Evolutionary conservation across 2,113 vertebrate genomes (phyloP).

Genomic region (Apaloderma vittatum): DNA sequence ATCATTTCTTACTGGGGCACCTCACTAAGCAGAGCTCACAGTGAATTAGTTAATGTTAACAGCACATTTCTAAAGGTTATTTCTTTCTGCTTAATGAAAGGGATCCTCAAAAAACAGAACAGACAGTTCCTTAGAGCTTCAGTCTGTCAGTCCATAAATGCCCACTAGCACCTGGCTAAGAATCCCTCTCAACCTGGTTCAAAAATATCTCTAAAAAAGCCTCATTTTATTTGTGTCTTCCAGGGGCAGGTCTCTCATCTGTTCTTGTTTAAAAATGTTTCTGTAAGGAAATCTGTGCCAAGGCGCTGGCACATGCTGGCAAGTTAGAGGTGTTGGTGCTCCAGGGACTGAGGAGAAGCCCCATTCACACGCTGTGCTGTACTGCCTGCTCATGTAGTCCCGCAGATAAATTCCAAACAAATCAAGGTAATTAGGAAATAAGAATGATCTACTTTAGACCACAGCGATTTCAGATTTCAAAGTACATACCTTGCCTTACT

Average conservation of each 20-base stretch:
- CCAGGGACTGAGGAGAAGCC: neutral
- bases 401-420: neutral
- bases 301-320: neutral
- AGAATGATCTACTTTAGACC: neutral
- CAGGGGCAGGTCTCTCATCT: neutral
- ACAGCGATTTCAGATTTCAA: neutral
- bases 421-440: neutral
- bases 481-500: neutral
- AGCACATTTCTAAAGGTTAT: neutral
- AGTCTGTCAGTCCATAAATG: neutral
- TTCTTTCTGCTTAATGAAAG: neutral
- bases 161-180: neutral
- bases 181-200: neutral
- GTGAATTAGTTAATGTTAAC: neutral
- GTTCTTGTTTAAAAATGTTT: neutral
- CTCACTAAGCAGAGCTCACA: accelerated
- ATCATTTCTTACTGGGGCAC: neutral
- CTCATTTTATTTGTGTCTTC: neutral
- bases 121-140: neutral
- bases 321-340: neutral
- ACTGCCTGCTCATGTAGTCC: neutral
- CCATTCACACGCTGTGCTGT: accelerated
- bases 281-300: neutral
- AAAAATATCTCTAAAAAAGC: neutral
- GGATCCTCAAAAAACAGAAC: neutral